Conservation (phyloP, 2,113 vertebrate species). For the Xiphophorus maculatus region DNA sequence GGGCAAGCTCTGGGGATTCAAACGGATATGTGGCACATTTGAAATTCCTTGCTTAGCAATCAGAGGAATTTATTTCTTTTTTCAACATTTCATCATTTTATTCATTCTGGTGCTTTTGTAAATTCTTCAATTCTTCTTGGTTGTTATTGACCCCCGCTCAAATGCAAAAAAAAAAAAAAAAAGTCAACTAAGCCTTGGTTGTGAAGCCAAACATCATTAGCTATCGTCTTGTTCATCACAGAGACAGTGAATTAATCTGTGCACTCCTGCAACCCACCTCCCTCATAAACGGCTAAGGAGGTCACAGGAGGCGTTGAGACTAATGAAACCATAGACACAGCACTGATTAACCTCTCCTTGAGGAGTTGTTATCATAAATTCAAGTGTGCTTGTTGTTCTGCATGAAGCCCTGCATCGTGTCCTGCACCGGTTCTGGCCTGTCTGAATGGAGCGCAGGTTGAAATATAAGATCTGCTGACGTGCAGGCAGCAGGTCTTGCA, state of each 20-base stretch:
- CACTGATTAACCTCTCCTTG: slow-evolving; percentile 19
- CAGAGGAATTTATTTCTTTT: slow-evolving; percentile 12
- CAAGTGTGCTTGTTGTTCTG: slow-evolving; percentile 23
- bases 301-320: slow-evolving; percentile 17
- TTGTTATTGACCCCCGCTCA: slow-evolving; percentile 32
- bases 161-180: background rate
- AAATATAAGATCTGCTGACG: slow-evolving; percentile 70
- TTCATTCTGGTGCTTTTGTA: background rate
- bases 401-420: slow-evolving; percentile 3
- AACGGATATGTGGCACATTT: slow-evolving; percentile 32
- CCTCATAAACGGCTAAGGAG: slow-evolving; percentile 10
- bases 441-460: slow-evolving; percentile 37
- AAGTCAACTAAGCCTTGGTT: background rate
- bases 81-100: slow-evolving; percentile 1
- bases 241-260: background rate
- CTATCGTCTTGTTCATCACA: slow-evolving; percentile 13
- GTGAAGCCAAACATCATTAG: slow-evolving; percentile 33
- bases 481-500: slow-evolving; percentile 55
- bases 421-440: slow-evolving; percentile 22
- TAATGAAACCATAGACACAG: slow-evolving; percentile 49
- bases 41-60: slow-evolving; percentile 33
- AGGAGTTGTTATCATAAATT: slow-evolving; percentile 21
- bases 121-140: background rate
- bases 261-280: background rate
- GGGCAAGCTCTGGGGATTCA: slow-evolving; percentile 39